Base-by-base conservation (phyloP, 2,113 vertebrate genomes). In the Halcyon senegalensis region DNA sequence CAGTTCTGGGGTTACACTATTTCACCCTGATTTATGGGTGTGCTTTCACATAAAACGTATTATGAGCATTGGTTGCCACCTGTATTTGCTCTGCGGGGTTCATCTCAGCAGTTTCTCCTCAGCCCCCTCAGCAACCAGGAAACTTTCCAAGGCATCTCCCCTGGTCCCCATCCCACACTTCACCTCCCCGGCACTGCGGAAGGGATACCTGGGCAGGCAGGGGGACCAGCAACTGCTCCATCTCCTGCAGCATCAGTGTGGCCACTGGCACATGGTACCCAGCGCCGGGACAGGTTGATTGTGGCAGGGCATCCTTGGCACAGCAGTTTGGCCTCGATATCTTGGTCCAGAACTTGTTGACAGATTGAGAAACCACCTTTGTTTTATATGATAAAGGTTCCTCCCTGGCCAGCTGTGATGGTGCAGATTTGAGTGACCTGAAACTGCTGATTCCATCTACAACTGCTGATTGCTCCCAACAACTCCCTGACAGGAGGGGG, bases 151-250 rank as follows among this genome's bases (percentile, higher is more conserved):
- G 56, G 33, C 28, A 7, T 43, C 35, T 30, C 64, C 63, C 10
- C 16, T 5, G 46, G 15, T 51, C 59, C 73, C 41, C 3, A 3
- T 14, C 56, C 60, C 7, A 0, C 3, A 1, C 27, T 27, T 37
- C 63, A 21, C 15, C 33, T 24, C 53, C 13, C 50, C 4, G 3
- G 50, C 0, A 1, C 33, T 16, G 59, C 23, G 6, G 8, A 60
- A 3, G 4, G 27, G 53, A 16, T 15, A 13, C n/a, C 5, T 33
- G 30, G 17, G 55, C 4, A 27, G 67, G 39, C 3, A 33, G 55
- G 30, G 55, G 14, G 37, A 5, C 33, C 7, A 0, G 28, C 1
- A 1, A 25, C 73, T 37, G 13, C n/a, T 55, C 39, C n/a, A 2
- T 9, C 55, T 44, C 74, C 8, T 2, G 31, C 31, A 18, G 27